Evolutionary conservation across 2,888 invertebrate species (phyloP), one percentile per base, ranked within the genome.

Genomic region (Patella depressa): DNA sequence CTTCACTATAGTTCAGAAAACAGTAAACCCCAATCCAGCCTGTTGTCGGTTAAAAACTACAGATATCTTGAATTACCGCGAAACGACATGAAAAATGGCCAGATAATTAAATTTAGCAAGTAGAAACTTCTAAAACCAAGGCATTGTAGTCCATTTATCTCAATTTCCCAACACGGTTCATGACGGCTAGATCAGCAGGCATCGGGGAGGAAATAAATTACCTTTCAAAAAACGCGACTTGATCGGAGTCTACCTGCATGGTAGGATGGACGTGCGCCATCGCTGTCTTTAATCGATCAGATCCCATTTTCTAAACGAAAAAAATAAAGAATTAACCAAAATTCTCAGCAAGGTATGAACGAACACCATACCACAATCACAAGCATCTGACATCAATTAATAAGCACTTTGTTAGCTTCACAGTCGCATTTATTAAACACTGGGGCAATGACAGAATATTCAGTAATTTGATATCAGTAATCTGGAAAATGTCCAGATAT

Each of bases 181-280:
- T 65, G 65, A 65, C 65, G 65, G 65, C 19, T 24, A 65, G 65
- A 65, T 65, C 65, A 65, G 65, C 65, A 65, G 65, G 65, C 65
- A 24, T 65, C 65, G 24, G 14, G 19, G 24, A 24, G 65, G 24
- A 65, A 65, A 65, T 65, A 65, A 65, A 65, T 65, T 24, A 65
- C 65, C 65, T 65, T 24, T 65, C 65, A 65, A 65, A 65, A 24
- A 24, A 19, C 65, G 19, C 24, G 65, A 65, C 19, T 65, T 24
- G 24, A 65, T 45, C 1, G 19, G 65, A 24, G 65, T 24, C 65
- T 65, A 24, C 65, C 65, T 24, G 19, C 19, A n/a, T 65, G 19
- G 65, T 65, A 65, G 45, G 45, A 45, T 45, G 45, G 45, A 45
- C 45, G 45, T 45, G 45, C 45, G 45, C 45, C 45, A 45, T 45